Percentiles rank a stretch among this genome's conserved stretches.
phyloP scores from a whole-genome alignment of 2,113 vertebrate species.

The Turnix velox region DNA sequence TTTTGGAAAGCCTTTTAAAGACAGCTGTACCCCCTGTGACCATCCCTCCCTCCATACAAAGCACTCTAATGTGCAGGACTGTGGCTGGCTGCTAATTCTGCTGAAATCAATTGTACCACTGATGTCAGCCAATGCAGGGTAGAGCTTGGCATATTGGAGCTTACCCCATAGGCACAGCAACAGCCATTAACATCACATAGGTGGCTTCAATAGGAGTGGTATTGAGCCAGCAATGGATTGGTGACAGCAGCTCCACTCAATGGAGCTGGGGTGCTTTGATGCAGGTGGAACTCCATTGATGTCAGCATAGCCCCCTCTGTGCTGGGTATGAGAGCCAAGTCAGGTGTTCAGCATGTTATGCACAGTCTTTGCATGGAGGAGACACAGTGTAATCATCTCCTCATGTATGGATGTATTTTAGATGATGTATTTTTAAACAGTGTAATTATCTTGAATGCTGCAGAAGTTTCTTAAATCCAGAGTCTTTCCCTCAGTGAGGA shows the following conservation, averaged over 20 bases:
- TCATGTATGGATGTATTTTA: background rate
- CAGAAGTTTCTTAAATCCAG: background rate
- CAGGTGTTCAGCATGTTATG: background rate
- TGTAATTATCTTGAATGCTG: background rate
- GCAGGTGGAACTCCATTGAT: background rate
- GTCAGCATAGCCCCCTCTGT: background rate
- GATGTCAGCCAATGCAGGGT: background rate
- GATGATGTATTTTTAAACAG: background rate
- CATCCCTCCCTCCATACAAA: background rate
- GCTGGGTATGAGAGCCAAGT: background rate
- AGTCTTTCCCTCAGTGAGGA: background rate
- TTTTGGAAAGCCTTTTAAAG: background rate
- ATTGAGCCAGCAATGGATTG: background rate
- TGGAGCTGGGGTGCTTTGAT: background rate
- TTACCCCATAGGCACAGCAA: background rate
- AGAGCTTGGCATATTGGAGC: background rate
- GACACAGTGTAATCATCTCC: background rate
- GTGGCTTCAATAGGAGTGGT: background rate
- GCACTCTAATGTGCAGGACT: background rate
- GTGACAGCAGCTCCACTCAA: background rate
- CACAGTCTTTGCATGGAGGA: background rate
- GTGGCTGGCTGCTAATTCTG: background rate
- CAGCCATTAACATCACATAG: background rate
- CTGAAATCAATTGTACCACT: conserved; percentile 15
- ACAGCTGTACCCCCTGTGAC: background rate